Base-by-base conservation (phyloP, 2,888 invertebrate species). In the Ochropleura leucogaster region DNA sequence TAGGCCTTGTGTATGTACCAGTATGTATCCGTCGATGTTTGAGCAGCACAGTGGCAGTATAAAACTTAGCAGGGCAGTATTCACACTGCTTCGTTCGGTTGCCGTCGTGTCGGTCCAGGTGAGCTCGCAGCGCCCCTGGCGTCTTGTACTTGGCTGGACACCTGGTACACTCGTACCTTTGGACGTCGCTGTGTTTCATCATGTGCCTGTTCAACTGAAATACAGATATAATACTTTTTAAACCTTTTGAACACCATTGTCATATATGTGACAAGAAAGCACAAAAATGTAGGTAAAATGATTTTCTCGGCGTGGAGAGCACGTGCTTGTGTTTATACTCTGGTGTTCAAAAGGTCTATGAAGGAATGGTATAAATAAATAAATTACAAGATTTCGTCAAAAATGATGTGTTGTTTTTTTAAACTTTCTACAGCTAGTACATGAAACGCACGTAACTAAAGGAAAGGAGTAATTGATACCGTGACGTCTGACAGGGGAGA, bases 1-100 rank as follows among this genome's bases (percentile, higher is more conserved):
- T 55, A 55, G 3, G 14, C 20, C 30, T 30, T n/a, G 42, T 60
- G 42, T 64, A 20, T 57, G 0, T 83, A 95, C 97, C 97, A 59
- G 97, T 97, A 78, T 97, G 97, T 46, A 87, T 92, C 1, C 95
- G 85, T 9, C 94, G 90, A 87, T 97, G 97, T 78, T 95, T 93
- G 68, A 92, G 91, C 14, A 96, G 90, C 59, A 95, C 95, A 46
- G 92, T 83, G 0, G 72, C 71, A 2, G 93, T 90, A 80, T 92
- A 95, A 84, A 96, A 97, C 57, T 90, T 92, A 51, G 92, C 93
- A 4, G 89, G 87, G 83, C 97, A 97, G 83, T 87, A 92, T 78
- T 95, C 93, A 86, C 97, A 97, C 59, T 90, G 89, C 68, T 93
- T 86, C 0, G 93, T 92, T 5, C 93, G 91, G 53, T 88, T 91